phyloP scores from a whole-genome alignment of 92 coral and sea anemone genomes.

The Paramuricea clavata region DNA sequence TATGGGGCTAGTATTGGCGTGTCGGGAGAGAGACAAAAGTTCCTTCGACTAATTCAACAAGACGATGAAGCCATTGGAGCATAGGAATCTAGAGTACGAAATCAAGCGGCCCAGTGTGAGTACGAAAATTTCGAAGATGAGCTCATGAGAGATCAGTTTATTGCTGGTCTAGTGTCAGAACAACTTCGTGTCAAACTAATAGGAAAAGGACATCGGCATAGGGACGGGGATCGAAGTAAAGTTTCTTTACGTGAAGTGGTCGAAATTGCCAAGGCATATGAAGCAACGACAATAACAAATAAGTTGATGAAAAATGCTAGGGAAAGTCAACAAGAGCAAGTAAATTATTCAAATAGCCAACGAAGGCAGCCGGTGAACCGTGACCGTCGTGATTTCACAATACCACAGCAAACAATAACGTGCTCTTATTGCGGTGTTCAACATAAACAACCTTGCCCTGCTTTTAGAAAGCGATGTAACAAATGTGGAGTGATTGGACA shows the following conservation, averaged over 20 bases:
- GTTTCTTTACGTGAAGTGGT: constrained; percentile 51
- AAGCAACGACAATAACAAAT: constrained; percentile 47
- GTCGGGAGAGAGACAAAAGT: constrained; percentile 58
- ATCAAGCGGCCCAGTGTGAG: constrained; percentile 56
- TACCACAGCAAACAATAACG: constrained; percentile 10
- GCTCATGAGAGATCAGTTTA: no score
- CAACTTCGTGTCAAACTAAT: constrained; percentile 47
- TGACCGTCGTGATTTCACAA: neutral
- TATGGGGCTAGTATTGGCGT: constrained; percentile 68
- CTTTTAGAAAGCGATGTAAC: constrained; percentile 47
- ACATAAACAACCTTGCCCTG: constrained; percentile 57
- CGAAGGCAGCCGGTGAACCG: neutral
- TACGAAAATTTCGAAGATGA: constrained; percentile 48
- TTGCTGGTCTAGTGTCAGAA: constrained; percentile 51
- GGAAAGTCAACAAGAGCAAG: constrained; percentile 40
- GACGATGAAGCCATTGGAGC: constrained; percentile 39
- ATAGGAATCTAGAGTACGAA: constrained; percentile 39
- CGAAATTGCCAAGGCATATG: constrained; percentile 44
- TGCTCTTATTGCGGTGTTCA: constrained; percentile 57
- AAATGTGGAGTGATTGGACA: constrained; percentile 64
- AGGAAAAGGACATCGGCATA: constrained; percentile 57
- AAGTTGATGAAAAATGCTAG: constrained; percentile 41
- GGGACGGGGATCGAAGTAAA: constrained; percentile 31
- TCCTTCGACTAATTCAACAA: constrained; percentile 48
- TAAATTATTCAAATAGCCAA: constrained; percentile 12